Base-by-base conservation (phyloP, 2,888 invertebrate species). In the Himalopsyche kuldschensis region DNA sequence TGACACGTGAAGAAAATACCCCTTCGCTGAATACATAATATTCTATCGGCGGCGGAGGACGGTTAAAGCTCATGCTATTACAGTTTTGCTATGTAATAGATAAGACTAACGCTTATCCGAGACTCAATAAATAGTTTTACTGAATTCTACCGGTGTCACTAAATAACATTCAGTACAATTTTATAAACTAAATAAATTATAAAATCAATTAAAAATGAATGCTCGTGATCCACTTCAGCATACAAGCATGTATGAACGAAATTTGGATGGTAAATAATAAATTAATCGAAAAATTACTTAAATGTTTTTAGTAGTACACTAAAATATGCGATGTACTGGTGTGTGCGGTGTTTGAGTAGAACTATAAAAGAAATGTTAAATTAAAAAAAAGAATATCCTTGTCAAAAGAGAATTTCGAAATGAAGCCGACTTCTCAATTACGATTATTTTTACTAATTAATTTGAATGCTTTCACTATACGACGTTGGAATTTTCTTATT, bases 191-290 rank as follows among this genome's bases (percentile, higher is more conserved):
- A 55, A 5, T 8, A 75, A 75, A 17, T 47, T 32, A 17, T 55
- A 27, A 82, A 35, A 80, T 41, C 55, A 32, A 4, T 76, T 20
- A 35, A 83, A 83, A 63, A 83, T 83, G 80, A 69, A 8, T 4
- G 82, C 76, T 4, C 48, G 84, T 8, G 85, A 86, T 83, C 86
- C 86, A 8, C 90, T 93, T 75, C 91, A 93, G 87, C 94, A 94
- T 88, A 94, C 94, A 47, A 93, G 93, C 88, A 95, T 95, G 89
- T 95, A 94, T 88, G 92, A 91, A 86, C 91, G 93, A n/a, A 90
- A 91, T 86, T 89, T 90, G 85, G 90, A 92, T 88, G 93, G 93
- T 93, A 90, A 83, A 76, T 75, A 27, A 80, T 82, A 76, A 63
- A 31, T 82, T 48, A 35, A 75, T 30, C 3, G 10, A 27, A 75